Evolutionary conservation across 2,888 invertebrate species (phyloP).

Genomic region (Drosophila prostipennis): DNA sequence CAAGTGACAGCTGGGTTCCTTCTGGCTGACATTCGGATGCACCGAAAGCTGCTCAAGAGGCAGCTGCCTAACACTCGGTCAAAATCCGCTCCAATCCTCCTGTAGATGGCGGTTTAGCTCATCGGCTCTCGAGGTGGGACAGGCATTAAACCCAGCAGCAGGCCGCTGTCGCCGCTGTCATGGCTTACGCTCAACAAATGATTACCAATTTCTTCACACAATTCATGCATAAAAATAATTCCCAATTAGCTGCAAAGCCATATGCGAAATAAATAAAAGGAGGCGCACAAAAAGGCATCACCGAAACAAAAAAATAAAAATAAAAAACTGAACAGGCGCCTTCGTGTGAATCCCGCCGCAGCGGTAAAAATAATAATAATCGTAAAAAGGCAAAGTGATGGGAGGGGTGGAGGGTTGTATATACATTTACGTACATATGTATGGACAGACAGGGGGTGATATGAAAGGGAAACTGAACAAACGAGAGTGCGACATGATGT

Average conservation of each 20-base stretch:
- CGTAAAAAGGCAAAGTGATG: slow-evolving; percentile 61
- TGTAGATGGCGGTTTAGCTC: slow-evolving; percentile 27
- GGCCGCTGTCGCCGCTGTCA: slow-evolving; percentile 45
- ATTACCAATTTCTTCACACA: slow-evolving; percentile 79
- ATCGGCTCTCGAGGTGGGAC: slow-evolving; percentile 1
- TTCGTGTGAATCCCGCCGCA: slow-evolving; percentile 62
- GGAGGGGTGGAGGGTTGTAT: slow-evolving; percentile 15
- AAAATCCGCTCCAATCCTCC: slow-evolving; percentile 15
- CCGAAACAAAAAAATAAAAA: slow-evolving; percentile 1
- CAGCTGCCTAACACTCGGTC: slow-evolving; percentile 27
- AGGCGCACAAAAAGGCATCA: slow-evolving; percentile 30
- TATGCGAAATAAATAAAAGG: slow-evolving; percentile 65
- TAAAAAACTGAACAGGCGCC: slow-evolving; percentile 55
- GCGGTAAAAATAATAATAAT: slow-evolving; percentile 74
- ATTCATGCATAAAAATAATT: slow-evolving; percentile 80
- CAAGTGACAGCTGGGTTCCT: slow-evolving; percentile 1
- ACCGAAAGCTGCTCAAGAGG: slow-evolving; percentile 1
- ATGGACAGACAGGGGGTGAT: slow-evolving; percentile 4
- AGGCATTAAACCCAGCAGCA: slow-evolving; percentile 37
- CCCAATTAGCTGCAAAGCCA: slow-evolving; percentile 74
- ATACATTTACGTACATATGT: slow-evolving; percentile 4
- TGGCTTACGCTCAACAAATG: slow-evolving; percentile 63
- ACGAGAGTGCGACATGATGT: slow-evolving; percentile 77
- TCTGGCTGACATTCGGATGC: slow-evolving; percentile 3
- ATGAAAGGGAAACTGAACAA: slow-evolving; percentile 44